Percentiles rank a stretch among this genome's conserved stretches.
Evolutionary conservation across 1,140 invertebrate genomes (phyloP).

Genomic region (Pseudobourletiella spinata): DNA sequence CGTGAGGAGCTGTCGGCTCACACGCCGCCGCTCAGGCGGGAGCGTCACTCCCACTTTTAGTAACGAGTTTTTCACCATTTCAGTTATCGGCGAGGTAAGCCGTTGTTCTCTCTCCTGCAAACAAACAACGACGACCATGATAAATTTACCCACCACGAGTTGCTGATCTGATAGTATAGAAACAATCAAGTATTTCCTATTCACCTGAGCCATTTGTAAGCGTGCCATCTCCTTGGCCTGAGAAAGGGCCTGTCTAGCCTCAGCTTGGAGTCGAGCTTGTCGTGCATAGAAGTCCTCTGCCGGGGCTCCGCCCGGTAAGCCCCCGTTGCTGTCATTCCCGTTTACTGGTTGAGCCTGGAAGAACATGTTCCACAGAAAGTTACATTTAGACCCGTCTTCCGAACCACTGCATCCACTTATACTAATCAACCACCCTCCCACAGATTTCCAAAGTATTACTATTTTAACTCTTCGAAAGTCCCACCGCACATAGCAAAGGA

Average conservation of each 20-base stretch:
- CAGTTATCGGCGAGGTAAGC: slow-evolving; percentile 51
- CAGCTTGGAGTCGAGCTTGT: slow-evolving; percentile 75
- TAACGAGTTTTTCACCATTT: slow-evolving; percentile 66
- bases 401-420: too few relatives aligned
- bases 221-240: slow-evolving; percentile 86
- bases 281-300: slow-evolving; percentile 67
- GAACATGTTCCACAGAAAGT: too few relatives aligned
- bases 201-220: slow-evolving; percentile 64
- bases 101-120: slow-evolving; percentile 33
- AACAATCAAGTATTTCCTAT: too few relatives aligned
- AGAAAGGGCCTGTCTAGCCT: slow-evolving; percentile 77
- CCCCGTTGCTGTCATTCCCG: neutral
- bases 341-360: neutral
- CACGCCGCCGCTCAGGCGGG: slow-evolving; percentile 64
- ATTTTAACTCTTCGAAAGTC: too few relatives aligned
- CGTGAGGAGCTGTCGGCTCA: slow-evolving; percentile 71
- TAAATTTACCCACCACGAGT: too few relatives aligned
- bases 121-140: too few relatives aligned
- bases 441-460: too few relatives aligned
- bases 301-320: slow-evolving; percentile 3
- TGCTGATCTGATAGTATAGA: too few relatives aligned
- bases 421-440: too few relatives aligned
- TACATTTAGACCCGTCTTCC: too few relatives aligned
- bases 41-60: slow-evolving; percentile 73
- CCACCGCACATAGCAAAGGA: too few relatives aligned